phyloP scores from a whole-genome alignment of 2,113 vertebrate genomes.

The Xenus cinereus region DNA sequence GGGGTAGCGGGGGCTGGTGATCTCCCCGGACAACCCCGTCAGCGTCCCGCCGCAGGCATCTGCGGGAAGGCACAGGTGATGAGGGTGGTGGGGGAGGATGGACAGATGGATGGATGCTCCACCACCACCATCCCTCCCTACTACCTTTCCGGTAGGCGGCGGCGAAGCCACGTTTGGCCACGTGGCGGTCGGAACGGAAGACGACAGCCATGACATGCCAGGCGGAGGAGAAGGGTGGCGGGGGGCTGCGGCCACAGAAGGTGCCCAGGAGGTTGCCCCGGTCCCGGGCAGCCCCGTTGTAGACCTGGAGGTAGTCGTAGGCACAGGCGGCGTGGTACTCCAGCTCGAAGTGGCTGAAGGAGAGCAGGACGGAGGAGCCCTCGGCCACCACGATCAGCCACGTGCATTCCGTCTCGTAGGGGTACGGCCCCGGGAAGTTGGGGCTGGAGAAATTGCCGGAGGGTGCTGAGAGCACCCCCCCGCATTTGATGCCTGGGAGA shows the following conservation, averaged over 20 bases:
- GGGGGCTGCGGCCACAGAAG: slow-evolving; percentile 86
- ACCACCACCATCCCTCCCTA: accelerated
- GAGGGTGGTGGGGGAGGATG: background rate
- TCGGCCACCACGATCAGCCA: slow-evolving; percentile 97
- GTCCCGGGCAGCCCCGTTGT: slow-evolving; percentile 87
- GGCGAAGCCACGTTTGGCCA: slow-evolving; percentile 86
- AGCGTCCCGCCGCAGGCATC: slow-evolving; percentile 91
- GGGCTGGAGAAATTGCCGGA: slow-evolving; percentile 92
- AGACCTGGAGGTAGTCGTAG: slow-evolving; percentile 95
- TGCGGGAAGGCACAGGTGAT: slow-evolving; percentile 26
- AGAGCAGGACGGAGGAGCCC: slow-evolving; percentile 90
- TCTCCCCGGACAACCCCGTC: slow-evolving; percentile 89
- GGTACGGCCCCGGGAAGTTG: slow-evolving; percentile 91
- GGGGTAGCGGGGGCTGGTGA: slow-evolving; percentile 91
- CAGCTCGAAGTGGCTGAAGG: slow-evolving; percentile 90
- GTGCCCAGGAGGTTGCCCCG: slow-evolving; percentile 90
- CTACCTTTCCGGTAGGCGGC: slow-evolving; percentile 91
- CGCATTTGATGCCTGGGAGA: slow-evolving; percentile 90
- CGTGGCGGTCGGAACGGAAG: slow-evolving; percentile 93
- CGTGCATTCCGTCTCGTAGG: slow-evolving; percentile 86
- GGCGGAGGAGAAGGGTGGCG: slow-evolving; percentile 89
- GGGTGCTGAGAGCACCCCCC: slow-evolving; percentile 90
- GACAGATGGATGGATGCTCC: accelerated
- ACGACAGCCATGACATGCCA: slow-evolving; percentile 94
- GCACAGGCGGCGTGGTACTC: slow-evolving; percentile 86